These are phyloP conservation scores for Drosophila teissieri DNA, from an alignment of 1,140 invertebrate species.

Conservation along the genomic window DNA sequence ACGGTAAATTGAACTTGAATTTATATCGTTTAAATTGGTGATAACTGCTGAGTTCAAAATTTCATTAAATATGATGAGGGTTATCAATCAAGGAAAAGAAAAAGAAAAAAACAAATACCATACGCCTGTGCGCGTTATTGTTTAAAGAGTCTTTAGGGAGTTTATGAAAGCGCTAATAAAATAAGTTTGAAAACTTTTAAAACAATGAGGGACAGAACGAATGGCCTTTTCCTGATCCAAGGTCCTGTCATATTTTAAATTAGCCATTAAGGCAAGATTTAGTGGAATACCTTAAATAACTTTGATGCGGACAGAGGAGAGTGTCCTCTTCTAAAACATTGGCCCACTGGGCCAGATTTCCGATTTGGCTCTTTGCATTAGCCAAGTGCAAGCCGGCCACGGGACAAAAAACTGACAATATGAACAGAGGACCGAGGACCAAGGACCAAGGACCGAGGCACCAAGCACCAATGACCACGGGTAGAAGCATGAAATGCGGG, in stretches of 20 bases:
- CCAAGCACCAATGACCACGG: too few relatives aligned
- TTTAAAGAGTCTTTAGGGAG: not conserved
- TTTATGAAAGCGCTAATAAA: not conserved
- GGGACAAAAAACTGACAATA: slow-evolving; percentile 31
- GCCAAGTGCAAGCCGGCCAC: slow-evolving; percentile 40
- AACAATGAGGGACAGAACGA: not conserved
- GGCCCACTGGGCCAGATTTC: slow-evolving; percentile 11
- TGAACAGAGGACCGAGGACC: too few relatives aligned
- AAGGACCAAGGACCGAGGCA: too few relatives aligned
- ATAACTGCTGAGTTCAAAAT: not conserved
- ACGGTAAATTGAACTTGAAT: too few relatives aligned
- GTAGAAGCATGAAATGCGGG: not conserved
- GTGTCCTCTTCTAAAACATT: not conserved
- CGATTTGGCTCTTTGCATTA: slow-evolving; percentile 63
- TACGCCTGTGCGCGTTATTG: not conserved
- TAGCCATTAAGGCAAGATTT: slow-evolving; percentile 6
- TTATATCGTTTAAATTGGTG: too few relatives aligned
- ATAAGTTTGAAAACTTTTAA: not conserved
- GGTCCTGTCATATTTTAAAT: slow-evolving; percentile 3
- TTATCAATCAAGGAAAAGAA: not conserved
- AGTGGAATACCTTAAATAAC: slow-evolving; percentile 1
- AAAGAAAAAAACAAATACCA: not conserved
- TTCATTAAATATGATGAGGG: not conserved
- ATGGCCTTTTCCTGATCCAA: not conserved
- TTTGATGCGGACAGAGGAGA: not conserved